These are phyloP conservation scores for Tupaia tana DNA, from an alignment of 2,113 vertebrate genomes.

Conservation along the genomic window DNA sequence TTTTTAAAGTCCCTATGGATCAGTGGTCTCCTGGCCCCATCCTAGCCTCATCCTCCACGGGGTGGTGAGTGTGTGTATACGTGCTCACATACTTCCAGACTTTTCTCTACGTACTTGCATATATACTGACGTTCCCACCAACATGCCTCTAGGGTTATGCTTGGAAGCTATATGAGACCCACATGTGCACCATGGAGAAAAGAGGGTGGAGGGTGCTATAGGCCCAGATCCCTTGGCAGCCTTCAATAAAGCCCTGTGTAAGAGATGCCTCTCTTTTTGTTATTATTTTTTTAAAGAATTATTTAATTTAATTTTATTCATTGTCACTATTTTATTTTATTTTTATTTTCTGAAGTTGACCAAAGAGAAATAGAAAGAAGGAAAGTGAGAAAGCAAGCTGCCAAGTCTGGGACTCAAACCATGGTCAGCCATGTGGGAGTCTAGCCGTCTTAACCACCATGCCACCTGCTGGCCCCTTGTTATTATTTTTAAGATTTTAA, in stretches of 20 bases:
- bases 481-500: too few relatives aligned
- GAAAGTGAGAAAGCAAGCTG: too few relatives aligned
- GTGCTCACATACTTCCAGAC: background rate
- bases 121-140: fast-evolving
- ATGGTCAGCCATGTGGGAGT: too few relatives aligned
- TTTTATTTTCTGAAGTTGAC: too few relatives aligned
- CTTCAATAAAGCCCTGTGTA: background rate
- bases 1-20: background rate
- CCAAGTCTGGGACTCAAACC: too few relatives aligned
- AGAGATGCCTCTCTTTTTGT: background rate
- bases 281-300: too few relatives aligned
- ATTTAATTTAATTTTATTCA: too few relatives aligned
- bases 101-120: background rate
- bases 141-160: background rate
- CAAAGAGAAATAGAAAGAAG: too few relatives aligned
- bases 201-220: background rate
- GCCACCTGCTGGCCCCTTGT: too few relatives aligned
- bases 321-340: too few relatives aligned
- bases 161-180: background rate
- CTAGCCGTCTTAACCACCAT: too few relatives aligned
- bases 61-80: background rate
- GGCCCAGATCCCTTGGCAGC: fast-evolving
- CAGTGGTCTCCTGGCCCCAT: background rate
- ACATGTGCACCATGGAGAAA: fast-evolving
- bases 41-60: background rate